phyloP scores from a whole-genome alignment of 2,113 vertebrate genomes.

The Periophthalmodon schlosseri region DNA sequence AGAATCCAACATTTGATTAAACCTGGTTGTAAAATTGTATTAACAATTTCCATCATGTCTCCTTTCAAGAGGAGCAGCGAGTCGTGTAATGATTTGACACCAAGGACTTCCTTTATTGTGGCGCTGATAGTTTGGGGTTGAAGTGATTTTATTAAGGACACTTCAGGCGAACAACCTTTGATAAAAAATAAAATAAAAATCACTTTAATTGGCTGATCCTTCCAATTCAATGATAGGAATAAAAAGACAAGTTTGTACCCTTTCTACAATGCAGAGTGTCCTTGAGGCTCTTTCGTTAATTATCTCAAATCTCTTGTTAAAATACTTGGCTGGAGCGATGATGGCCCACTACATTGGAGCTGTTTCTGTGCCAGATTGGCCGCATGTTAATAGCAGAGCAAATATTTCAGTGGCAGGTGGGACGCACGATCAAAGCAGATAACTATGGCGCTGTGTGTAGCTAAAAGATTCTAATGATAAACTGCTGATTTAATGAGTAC shows the following conservation, averaged over 20 bases:
- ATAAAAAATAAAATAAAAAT: conserved; percentile 25
- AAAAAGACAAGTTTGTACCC: conserved; percentile 15
- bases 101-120: conserved; percentile 33
- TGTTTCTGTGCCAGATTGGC: conserved; percentile 5
- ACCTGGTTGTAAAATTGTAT: conserved; percentile 18
- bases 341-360: not conserved
- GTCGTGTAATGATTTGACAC: conserved; percentile 49
- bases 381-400: not conserved
- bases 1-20: not conserved
- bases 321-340: conserved; percentile 16
- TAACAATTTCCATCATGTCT: conserved; percentile 54
- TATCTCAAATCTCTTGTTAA: conserved; percentile 9
- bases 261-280: conserved; percentile 3
- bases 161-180: conserved; percentile 30
- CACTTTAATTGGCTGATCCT: conserved; percentile 29
- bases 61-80: conserved; percentile 42
- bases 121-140: conserved; percentile 25
- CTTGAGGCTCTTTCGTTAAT: conserved; percentile 7
- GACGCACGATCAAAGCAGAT: conserved; percentile 11
- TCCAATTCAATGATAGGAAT: conserved; percentile 15
- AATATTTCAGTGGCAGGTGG: conserved; percentile 7
- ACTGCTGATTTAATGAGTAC: not conserved
- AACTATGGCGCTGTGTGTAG: conserved; percentile 19
- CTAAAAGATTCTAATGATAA: conserved; percentile 20
- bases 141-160: conserved; percentile 27